Base-by-base conservation (phyloP, 2,113 vertebrate species). In the Peromyscus polionotus region DNA sequence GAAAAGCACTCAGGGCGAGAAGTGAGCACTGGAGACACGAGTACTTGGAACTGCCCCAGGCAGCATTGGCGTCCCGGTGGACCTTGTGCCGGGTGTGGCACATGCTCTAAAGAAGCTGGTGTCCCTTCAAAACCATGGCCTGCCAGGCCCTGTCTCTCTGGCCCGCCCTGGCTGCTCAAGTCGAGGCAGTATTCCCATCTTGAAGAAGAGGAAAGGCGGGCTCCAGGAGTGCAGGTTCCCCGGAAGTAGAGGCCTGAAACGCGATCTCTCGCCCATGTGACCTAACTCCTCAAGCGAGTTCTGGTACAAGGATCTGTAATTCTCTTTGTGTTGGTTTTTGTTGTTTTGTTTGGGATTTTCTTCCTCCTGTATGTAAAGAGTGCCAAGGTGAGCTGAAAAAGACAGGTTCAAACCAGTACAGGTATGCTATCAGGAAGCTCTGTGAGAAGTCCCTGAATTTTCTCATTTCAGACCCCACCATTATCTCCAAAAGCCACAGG, bases 1-100 rank as follows among this genome's bases (percentile, higher is more conserved):
- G 79, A 76, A 73, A 86, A 93, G 51, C 33, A 75, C 33, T 80
- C 22, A 39, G 39, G 92, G 11, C 70, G 90, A 75, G 73, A 95
- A 77, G 65, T 26, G 51, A 59, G 63, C 88, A 3, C 61, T n/a
- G 57, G 67, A 70, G 79, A 75, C 33, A 51, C 22, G 42, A 76
- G 26, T 68, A 65, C 31, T 33, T 13, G 2, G 72, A 39, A 51
- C 13, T 6, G n/a, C 68, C n/a, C 54, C 0, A 2, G 88, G 57
- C 63, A 14, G 7, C 22, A 5, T 33, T 33, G 16, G 4, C 11
- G 75, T 90, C 45, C 12, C 20, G 54, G n/a, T 22, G 61, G 68
- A 70, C 33, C 61, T 54, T 68, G 13, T 33, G 51, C 81, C 48
- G 28, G 51, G 65, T n/a, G 45, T 7, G 42, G 54, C 28, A 22